Evolutionary conservation across 2,797 vertebrate genomes (phyloP), one percentile per base, ranked within the genome.

Genomic region (Gymnoscopelus microlampas): DNA sequence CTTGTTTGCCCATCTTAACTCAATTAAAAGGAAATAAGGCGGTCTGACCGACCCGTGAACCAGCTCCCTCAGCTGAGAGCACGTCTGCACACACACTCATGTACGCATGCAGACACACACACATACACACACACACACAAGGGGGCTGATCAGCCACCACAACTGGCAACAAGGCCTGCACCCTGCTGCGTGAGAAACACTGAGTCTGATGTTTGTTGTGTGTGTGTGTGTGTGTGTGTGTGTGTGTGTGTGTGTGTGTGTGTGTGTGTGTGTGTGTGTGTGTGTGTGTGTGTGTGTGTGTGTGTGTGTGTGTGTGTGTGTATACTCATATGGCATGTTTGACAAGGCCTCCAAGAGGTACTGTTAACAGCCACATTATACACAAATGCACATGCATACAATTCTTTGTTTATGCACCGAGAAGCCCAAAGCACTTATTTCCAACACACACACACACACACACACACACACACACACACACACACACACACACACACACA

Each of bases 1-100:
- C 95, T 95, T 95, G 95, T 97, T 97, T 96, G 94, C 94, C 94
- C 95, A 97, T 96, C 95, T 96, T 97, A 98, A 99, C 94, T 97
- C 95, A 96, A 98, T 98, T 98, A 97, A 96, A 93, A 96, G 94
- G 93, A 95, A 97, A 96, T 95, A 95, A 96, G 93, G 95, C 93
- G 84, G 86, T 94, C 90, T 98, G 97, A 98, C 96, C 96, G 93
- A 93, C 87, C 93, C 76, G 93, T 98, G 96, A 98, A 97, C 97
- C 94, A 89, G 95, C 93, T 95, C 95, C 87, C 95, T 96, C 94
- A 92, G 94, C 94, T 83, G 85, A 97, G 95, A 89, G 82, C 73
- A 85, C 80, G 87, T 89, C 86, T 88, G 84, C 69, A 63, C 74
- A 47, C 60, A 62, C 19, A 77, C n/a, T 66, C 2, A 71, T 39